phyloP scores from a whole-genome alignment of 2,113 vertebrate species.

The Dolichotis patagonum region DNA sequence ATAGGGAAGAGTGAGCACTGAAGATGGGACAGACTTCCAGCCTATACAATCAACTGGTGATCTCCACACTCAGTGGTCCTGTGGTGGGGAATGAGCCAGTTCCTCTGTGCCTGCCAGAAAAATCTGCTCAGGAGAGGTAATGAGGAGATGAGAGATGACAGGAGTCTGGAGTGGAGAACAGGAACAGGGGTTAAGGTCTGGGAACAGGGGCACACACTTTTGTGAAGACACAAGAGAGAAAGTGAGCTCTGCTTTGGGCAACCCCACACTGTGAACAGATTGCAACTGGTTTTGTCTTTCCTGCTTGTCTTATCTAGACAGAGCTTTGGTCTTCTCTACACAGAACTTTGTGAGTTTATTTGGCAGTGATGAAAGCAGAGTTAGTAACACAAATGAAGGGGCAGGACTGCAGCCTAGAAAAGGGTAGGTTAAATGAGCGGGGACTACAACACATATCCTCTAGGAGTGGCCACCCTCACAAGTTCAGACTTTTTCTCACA shows the following conservation, averaged over 20 bases:
- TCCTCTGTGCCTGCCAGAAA: not conserved
- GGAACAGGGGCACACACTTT: not conserved
- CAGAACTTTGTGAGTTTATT: not conserved
- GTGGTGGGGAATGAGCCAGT: not conserved
- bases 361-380: not conserved
- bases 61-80: not conserved
- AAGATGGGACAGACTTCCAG: not conserved
- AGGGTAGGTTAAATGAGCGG: not conserved
- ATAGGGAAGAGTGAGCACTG: not conserved
- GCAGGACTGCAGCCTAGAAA: not conserved
- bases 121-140: not conserved
- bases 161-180: not conserved
- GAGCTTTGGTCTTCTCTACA: not conserved
- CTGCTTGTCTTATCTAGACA: not conserved
- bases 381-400: not conserved
- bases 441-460: not conserved
- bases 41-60: not conserved
- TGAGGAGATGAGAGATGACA: not conserved
- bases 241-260: not conserved
- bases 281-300: not conserved
- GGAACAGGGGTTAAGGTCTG: not conserved
- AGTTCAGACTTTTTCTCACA: not conserved
- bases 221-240: not conserved
- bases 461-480: not conserved
- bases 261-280: not conserved